Evolutionary conservation across 1,140 invertebrate genomes (phyloP).

Genomic region (Stegodyphus mimosarum): DNA sequence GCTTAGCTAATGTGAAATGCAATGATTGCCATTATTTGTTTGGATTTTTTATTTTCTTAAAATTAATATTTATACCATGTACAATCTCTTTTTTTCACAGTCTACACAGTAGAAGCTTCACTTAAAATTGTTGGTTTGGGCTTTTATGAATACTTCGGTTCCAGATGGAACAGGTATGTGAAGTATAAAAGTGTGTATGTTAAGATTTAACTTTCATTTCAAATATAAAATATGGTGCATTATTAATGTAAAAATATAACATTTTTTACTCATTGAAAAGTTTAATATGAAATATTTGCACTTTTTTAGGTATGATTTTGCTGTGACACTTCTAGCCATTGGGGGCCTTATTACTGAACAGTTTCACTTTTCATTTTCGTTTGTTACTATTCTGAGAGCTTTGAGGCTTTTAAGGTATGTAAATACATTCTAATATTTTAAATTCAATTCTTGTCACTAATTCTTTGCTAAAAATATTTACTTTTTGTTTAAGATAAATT

Average conservation of each 20-base stretch:
- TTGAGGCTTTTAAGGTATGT: slow-evolving; percentile 68
- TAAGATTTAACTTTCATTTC: background rate
- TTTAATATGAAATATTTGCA: slow-evolving; percentile 13
- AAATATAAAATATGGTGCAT: background rate
- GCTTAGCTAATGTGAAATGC: no score
- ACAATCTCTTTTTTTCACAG: slow-evolving; percentile 63
- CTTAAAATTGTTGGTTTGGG: slow-evolving; percentile 82
- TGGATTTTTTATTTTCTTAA: background rate
- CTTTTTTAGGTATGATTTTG: slow-evolving; percentile 69
- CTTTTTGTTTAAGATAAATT: no score
- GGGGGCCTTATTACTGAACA: slow-evolving; percentile 67
- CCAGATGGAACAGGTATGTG: slow-evolving; percentile 82
- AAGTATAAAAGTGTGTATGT: background rate
- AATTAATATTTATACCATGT: background rate
- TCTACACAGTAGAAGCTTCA: slow-evolving; percentile 70
- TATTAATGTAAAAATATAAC: background rate
- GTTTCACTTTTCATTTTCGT: slow-evolving; percentile 67
- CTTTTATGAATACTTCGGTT: slow-evolving; percentile 78
- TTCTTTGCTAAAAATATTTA: background rate
- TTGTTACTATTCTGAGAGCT: slow-evolving; percentile 67
- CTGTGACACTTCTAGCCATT: slow-evolving; percentile 67
- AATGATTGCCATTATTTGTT: background rate
- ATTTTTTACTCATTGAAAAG: background rate
- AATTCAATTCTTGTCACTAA: background rate
- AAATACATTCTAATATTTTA: background rate